Evolutionary conservation across 2,888 invertebrate genomes (phyloP).

Genomic region (Leucoptera coffeella): DNA sequence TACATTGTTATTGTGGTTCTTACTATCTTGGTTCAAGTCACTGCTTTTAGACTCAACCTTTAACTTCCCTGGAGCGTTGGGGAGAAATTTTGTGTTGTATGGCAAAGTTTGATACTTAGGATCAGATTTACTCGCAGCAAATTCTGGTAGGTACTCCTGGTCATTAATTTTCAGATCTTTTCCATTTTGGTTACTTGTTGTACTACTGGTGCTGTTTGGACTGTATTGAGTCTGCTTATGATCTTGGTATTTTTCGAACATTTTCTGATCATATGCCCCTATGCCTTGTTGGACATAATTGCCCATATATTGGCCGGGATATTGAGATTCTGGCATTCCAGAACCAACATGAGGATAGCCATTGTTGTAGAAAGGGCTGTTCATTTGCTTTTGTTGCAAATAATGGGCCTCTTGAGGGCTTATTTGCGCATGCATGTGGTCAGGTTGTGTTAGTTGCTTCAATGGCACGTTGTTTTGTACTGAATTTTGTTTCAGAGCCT

Average conservation of each 20-base stretch:
- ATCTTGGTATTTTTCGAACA: constrained; percentile 42
- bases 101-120: constrained; percentile 90
- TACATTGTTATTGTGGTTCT: constrained; percentile 18
- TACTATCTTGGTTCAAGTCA: constrained; percentile 15
- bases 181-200: constrained; percentile 40
- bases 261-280: constrained; percentile 39
- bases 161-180: constrained; percentile 45
- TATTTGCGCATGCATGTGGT: constrained; percentile 34
- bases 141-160: constrained; percentile 58
- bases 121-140: constrained; percentile 76
- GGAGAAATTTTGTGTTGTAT: constrained; percentile 81
- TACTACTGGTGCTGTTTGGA: constrained; percentile 48
- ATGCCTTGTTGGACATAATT: constrained; percentile 41
- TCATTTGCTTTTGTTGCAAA: constrained; percentile 49
- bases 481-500: constrained; percentile 44
- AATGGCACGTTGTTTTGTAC: constrained; percentile 49
- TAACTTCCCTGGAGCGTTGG: constrained; percentile 35
- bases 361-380: constrained; percentile 38
- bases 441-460: constrained; percentile 43
- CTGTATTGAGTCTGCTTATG: constrained; percentile 51
- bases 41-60: constrained; percentile 34
- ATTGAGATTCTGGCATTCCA: constrained; percentile 27
- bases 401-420: constrained; percentile 44
- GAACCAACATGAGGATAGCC: constrained; percentile 27
- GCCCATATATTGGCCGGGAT: constrained; percentile 29